phyloP scores from a whole-genome alignment of 2,888 invertebrate genomes.

The Rhingia rostrata region DNA sequence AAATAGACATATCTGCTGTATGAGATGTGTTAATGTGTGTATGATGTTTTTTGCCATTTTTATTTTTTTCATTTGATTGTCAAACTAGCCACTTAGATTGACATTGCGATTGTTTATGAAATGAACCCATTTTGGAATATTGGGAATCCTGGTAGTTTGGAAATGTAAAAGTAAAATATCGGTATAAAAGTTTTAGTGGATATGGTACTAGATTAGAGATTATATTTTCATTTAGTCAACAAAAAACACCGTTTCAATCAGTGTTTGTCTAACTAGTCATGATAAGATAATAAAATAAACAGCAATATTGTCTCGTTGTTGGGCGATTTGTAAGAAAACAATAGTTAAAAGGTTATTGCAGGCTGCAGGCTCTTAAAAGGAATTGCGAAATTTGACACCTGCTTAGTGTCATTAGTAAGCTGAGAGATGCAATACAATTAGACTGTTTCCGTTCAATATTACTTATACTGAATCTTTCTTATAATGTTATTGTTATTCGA shows the following conservation, averaged over 20 bases:
- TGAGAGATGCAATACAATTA: no score
- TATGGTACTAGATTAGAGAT: constrained; percentile 8
- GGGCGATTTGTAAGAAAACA: neutral
- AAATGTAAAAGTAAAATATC: neutral
- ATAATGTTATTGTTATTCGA: no score
- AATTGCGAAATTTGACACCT: no score
- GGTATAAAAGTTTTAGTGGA: neutral
- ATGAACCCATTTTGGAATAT: constrained; percentile 56
- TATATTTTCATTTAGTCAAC: constrained; percentile 22
- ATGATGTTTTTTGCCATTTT: constrained; percentile 57
- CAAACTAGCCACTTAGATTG: constrained; percentile 2
- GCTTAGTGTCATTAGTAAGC: no score
- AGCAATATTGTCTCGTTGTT: neutral
- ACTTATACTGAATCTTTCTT: no score
- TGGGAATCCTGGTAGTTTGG: neutral
- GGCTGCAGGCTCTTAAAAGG: no score
- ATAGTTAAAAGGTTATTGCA: neutral
- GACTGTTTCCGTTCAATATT: no score
- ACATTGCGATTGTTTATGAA: constrained; percentile 5
- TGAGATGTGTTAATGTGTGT: neutral
- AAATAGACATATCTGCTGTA: constrained; percentile 7
- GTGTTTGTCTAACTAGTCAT: constrained; percentile 12
- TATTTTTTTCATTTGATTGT: constrained; percentile 54
- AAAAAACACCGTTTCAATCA: constrained; percentile 23
- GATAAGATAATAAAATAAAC: constrained; percentile 34